Evolutionary conservation across 2,113 vertebrate species (phyloP).

Genomic region (Rhinopomastus cyanomelas): DNA sequence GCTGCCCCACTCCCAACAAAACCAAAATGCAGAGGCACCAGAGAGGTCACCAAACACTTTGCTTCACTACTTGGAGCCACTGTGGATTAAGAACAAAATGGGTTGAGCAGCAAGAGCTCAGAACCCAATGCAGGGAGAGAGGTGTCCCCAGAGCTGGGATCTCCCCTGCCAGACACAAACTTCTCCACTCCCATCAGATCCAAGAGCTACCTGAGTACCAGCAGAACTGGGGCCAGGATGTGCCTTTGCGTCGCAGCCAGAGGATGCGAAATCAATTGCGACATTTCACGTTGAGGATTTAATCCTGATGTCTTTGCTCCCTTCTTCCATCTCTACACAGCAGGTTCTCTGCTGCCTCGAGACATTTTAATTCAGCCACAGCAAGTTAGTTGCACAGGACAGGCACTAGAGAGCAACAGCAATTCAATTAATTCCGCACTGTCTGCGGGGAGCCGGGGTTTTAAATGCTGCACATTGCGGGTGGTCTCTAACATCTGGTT

Average conservation of each 20-base stretch:
- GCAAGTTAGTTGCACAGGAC: constrained; percentile 62
- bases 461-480: constrained; percentile 55
- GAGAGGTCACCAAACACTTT: background rate
- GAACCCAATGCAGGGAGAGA: background rate
- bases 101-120: background rate
- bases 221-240: constrained; percentile 4
- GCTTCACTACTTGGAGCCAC: background rate
- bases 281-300: constrained; percentile 52
- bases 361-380: constrained; percentile 67
- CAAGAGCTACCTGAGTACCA: background rate
- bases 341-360: constrained; percentile 63
- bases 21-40: background rate
- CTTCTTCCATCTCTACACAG: constrained; percentile 69
- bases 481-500: constrained; percentile 47
- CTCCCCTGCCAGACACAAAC: background rate
- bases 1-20: background rate
- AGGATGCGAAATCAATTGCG: constrained; percentile 50
- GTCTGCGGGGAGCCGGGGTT: constrained; percentile 43
- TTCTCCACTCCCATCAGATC: background rate
- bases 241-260: background rate
- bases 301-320: constrained; percentile 56
- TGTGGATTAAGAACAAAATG: background rate
- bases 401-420: constrained; percentile 64
- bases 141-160: background rate
- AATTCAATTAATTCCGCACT: constrained; percentile 70